Percentiles rank a stretch among this genome's conserved stretches.
Conservation (phyloP, 2,797 vertebrate genomes). For the Limnodromus scolopaceus region DNA sequence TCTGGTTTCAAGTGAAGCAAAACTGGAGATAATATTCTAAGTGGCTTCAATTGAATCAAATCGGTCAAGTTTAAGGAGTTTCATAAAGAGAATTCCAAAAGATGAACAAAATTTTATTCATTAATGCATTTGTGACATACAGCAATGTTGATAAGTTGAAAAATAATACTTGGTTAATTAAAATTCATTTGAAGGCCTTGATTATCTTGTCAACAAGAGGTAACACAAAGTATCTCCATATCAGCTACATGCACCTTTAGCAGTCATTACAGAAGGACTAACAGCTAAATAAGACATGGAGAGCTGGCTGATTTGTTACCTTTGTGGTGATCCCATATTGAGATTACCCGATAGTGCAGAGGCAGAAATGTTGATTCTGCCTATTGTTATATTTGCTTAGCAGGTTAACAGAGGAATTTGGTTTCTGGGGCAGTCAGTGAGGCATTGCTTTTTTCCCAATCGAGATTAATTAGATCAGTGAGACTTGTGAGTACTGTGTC, state of each 20-base stretch:
- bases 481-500: no score
- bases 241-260: not conserved
- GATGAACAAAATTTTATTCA: not conserved
- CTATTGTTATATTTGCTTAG: constrained; percentile 6
- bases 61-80: not conserved
- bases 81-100: not conserved
- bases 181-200: not conserved
- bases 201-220: not conserved
- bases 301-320: not conserved
- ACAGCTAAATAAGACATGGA: not conserved
- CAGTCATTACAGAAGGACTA: not conserved
- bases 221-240: not conserved
- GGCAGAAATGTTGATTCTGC: constrained; percentile 29
- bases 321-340: not conserved
- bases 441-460: constrained; percentile 36
- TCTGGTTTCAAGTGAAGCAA: not conserved
- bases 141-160: not conserved
- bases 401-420: constrained; percentile 38
- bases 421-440: constrained; percentile 16
- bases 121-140: not conserved
- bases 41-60: not conserved
- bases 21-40: not conserved
- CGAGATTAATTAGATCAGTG: constrained; percentile 45
- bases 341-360: not conserved
- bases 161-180: not conserved